Percentiles rank a stretch among this genome's conserved stretches.
phyloP scores from a whole-genome alignment of 1,140 invertebrate species.

The Arion vulgaris region DNA sequence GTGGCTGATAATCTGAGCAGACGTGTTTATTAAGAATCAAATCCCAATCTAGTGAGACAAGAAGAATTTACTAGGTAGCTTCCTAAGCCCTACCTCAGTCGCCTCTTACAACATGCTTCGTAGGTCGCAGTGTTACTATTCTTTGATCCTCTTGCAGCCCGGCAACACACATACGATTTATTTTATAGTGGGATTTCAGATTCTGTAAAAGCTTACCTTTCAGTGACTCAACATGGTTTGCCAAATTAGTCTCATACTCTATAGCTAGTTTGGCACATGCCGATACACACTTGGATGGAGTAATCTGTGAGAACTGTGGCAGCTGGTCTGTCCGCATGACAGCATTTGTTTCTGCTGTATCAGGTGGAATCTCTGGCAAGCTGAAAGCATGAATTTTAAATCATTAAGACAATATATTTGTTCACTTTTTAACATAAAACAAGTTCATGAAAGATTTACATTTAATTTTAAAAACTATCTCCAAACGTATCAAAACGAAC shows the following conservation, averaged over 20 bases:
- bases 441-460: background rate
- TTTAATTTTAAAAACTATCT: background rate
- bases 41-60: too few relatives aligned
- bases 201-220: slow-evolving; percentile 62
- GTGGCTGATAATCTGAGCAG: too few relatives aligned
- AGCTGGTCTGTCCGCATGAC: slow-evolving; percentile 82
- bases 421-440: background rate
- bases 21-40: too few relatives aligned
- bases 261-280: slow-evolving; percentile 86
- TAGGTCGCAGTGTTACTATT: too few relatives aligned
- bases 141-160: too few relatives aligned
- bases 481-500: background rate
- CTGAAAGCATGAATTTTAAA: slow-evolving; percentile 17
- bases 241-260: slow-evolving; percentile 86
- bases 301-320: slow-evolving; percentile 85
- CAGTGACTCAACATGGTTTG: slow-evolving; percentile 77
- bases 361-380: slow-evolving; percentile 90
- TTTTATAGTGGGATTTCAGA: too few relatives aligned
- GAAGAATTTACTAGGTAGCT: too few relatives aligned
- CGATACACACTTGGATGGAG: slow-evolving; percentile 86
- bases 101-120: too few relatives aligned
- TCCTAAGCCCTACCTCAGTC: too few relatives aligned
- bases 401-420: background rate
- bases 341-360: slow-evolving; percentile 82
- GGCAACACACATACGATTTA: too few relatives aligned